A percentile compares a stretch with the other conserved stretches of the same genome.
Conservation (phyloP, 2,888 invertebrate genomes). For the Tipula helvola region DNA sequence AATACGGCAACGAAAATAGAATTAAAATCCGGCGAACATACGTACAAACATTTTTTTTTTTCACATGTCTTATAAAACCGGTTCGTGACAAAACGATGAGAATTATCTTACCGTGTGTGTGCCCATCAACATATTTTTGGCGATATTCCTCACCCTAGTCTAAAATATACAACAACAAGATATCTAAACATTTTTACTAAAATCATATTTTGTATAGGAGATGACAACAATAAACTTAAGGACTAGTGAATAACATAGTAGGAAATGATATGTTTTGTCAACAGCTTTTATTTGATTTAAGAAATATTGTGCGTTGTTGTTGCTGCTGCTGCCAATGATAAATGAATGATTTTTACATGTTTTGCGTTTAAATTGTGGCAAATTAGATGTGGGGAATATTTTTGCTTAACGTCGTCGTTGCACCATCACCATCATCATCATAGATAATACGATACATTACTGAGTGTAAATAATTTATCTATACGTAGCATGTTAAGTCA, state of each 20-base stretch:
- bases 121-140: background rate
- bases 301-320: background rate
- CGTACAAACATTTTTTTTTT: background rate
- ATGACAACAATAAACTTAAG: background rate
- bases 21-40: background rate
- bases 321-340: background rate
- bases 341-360: background rate
- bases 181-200: background rate
- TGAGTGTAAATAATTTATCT: background rate
- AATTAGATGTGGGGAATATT: background rate
- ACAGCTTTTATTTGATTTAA: background rate
- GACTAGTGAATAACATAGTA: background rate
- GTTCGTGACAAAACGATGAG: background rate
- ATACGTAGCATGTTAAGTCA: background rate
- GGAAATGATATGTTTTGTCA: background rate
- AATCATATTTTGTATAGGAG: background rate
- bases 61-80: background rate
- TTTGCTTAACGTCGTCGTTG: background rate
- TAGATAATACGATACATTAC: background rate
- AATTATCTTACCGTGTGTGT: background rate
- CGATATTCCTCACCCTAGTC: background rate
- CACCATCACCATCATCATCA: background rate
- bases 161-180: background rate
- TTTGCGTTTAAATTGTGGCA: background rate
- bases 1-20: background rate